Evolutionary conservation across 2,113 vertebrate species (phyloP).

Genomic region (Pomatostomus ruficeps): DNA sequence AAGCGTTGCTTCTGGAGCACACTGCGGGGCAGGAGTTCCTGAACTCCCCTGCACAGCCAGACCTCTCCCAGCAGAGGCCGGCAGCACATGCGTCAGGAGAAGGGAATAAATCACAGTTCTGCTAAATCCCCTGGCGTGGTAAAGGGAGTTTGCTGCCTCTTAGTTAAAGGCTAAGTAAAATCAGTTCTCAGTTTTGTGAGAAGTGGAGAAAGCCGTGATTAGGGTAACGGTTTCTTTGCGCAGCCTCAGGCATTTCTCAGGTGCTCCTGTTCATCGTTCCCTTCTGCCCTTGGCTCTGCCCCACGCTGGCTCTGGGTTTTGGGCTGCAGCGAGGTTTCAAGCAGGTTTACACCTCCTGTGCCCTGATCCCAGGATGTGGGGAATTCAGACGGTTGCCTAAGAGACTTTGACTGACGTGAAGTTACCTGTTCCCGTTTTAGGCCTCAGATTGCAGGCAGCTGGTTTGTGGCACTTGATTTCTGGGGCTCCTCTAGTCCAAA

Average conservation of each 20-base stretch:
- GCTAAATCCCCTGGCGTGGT: background rate
- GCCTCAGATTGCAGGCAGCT: accelerated
- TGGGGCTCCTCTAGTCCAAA: background rate
- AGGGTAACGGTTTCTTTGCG: background rate
- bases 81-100: background rate
- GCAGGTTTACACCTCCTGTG: background rate
- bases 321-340: background rate
- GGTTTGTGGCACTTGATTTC: background rate
- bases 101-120: background rate
- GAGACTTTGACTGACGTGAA: background rate
- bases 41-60: accelerated
- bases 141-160: background rate
- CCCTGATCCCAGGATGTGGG: background rate
- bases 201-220: background rate
- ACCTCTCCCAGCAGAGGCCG: background rate
- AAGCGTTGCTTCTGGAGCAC: background rate
- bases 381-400: accelerated
- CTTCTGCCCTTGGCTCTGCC: background rate
- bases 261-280: background rate
- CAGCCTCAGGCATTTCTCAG: background rate
- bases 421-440: background rate
- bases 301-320: background rate
- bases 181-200: background rate
- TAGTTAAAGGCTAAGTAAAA: background rate
- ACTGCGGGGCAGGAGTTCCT: background rate